Evolutionary conservation across 2,797 vertebrate species (phyloP).

Genomic region (Danio choprae): DNA sequence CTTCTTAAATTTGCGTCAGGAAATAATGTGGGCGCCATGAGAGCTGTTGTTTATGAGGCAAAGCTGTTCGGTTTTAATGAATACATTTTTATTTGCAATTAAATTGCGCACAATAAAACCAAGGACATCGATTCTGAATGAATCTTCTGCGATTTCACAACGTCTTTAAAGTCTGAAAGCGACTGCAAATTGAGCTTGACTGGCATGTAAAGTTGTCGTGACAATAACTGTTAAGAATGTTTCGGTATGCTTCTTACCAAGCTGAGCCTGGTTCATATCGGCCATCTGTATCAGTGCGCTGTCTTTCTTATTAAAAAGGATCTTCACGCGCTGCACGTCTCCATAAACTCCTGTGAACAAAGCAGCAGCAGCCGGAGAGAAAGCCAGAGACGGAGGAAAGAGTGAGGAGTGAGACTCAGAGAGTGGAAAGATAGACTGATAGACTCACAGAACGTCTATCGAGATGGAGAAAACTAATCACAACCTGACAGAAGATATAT

Average conservation of each 20-base stretch:
- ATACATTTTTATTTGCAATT: neutral
- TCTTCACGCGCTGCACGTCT: conserved; percentile 98
- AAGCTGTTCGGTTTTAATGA: neutral
- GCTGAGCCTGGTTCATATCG: conserved; percentile 94
- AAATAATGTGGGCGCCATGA: neutral
- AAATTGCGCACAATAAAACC: neutral
- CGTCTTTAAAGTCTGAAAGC: neutral
- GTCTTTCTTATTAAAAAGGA: conserved; percentile 99
- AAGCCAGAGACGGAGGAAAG: conserved; percentile 66
- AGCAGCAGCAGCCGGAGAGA: conserved; percentile 57
- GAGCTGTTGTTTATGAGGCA: neutral
- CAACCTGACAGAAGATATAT: conserved; percentile 80
- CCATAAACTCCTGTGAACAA: conserved; percentile 90
- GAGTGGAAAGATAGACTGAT: conserved; percentile 68
- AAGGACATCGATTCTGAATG: neutral
- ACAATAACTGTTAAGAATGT: neutral
- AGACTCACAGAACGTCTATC: conserved; percentile 81
- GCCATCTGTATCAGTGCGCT: conserved; percentile 98
- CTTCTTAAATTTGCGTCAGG: too few species aligned
- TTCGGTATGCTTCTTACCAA: conserved; percentile 82
- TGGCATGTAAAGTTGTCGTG: neutral
- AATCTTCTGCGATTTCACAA: neutral
- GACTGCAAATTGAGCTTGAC: neutral
- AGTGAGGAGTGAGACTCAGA: conserved; percentile 79
- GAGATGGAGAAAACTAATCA: conserved; percentile 87